Evolutionary conservation across 2,113 vertebrate genomes (phyloP), one percentile per base, ranked within the genome.

Genomic region (Catharus fuscescens): DNA sequence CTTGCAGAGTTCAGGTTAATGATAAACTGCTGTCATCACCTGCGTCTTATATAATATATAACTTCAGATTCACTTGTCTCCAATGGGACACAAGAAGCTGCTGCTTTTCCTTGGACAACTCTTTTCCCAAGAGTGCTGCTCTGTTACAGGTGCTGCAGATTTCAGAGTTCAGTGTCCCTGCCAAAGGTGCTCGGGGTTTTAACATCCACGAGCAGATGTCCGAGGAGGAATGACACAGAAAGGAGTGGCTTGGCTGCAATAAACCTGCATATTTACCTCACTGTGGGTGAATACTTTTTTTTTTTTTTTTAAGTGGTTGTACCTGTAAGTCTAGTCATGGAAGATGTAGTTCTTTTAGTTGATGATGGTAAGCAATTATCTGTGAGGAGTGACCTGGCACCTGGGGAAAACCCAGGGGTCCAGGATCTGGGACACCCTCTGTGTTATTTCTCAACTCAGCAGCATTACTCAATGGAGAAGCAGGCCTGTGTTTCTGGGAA

Each of bases 1-100:
- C 95, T 93, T 91, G 66, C 71, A 69, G 93, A 81, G 83, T 78
- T 76, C 48, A 54, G 90, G 97, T 98, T 98, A 98, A 98, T 98
- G 88, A 98, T 97, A 96, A 98, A 97, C 96, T 85, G 79, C 31
- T n/a, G 47, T 71, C 95, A 89, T 78, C 80, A 86, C 80, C 78
- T 93, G 45, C 0, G 52, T 73, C 69, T 80, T 81, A 86, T 85
- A 83, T 91, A 97, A 96, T 96, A 82, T 89, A 92, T 95, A 96
- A 97, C 95, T 93, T 82, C 91, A 95, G 84, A 97, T 94, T 90
- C 95, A 80, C 80, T 96, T 88, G 87, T 92, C 83, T 87, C 69
- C 76, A 64, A 34, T 40, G 56, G 95, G 73, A 71, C 89, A 90
- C 56, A 80, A 95, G 70, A 82, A 91, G 59, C 87, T 72, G 77